Evolutionary conservation across 2,113 vertebrate species (phyloP).

Genomic region (Xiphorhynchus elegans): DNA sequence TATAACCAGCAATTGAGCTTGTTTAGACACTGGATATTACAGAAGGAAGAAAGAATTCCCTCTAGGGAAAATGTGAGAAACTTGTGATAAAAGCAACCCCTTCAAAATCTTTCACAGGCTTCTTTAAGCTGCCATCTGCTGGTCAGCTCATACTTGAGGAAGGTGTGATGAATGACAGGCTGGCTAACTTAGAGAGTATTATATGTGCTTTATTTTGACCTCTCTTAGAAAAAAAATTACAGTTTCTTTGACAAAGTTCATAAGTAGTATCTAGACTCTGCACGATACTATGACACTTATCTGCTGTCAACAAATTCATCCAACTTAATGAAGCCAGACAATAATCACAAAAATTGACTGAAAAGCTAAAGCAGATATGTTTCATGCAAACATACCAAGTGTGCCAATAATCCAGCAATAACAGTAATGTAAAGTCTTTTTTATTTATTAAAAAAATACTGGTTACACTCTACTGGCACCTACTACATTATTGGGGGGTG

Average conservation of each 20-base stretch:
- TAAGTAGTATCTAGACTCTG: background rate
- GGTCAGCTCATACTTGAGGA: conserved; percentile 14
- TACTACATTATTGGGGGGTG: background rate
- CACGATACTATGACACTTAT: background rate
- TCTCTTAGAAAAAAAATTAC: background rate
- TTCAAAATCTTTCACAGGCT: background rate
- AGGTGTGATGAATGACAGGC: background rate
- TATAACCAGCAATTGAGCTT: conserved; percentile 35
- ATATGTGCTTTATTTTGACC: conserved; percentile 14
- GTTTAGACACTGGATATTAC: conserved; percentile 46
- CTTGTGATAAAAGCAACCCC: background rate
- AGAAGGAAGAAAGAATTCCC: conserved; percentile 58
- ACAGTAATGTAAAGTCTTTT: background rate
- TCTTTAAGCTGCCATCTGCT: conserved; percentile 55
- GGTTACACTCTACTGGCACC: conserved; percentile 47
- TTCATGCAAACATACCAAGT: conserved; percentile 6
- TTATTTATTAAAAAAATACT: conserved; percentile 51
- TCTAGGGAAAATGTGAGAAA: conserved; percentile 16
- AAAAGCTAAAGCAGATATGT: conserved; percentile 27
- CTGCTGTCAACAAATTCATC: conserved; percentile 6
- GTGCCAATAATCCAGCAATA: conserved; percentile 13
- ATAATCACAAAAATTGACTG: background rate
- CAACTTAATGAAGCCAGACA: conserved; percentile 18
- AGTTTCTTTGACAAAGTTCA: background rate
- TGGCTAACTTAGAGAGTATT: background rate